These are phyloP conservation scores for Meiosimyza decipiens DNA, from an alignment of 2,888 invertebrate species.

Conservation along the genomic window DNA sequence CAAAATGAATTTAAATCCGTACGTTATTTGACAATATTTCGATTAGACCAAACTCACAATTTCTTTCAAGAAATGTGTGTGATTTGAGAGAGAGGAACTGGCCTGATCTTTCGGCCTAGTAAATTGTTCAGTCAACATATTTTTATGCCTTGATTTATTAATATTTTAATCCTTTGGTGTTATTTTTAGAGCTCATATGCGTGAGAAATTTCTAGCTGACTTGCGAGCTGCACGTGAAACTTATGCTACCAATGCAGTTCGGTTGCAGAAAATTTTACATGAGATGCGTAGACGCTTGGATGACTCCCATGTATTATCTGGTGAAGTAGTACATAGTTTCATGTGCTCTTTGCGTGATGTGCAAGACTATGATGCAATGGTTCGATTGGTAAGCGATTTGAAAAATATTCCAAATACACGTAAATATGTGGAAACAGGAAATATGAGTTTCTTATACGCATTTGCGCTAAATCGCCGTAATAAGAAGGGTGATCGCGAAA, in stretches of 20 bases:
- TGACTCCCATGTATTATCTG: slow-evolving; percentile 95
- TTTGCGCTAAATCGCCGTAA: slow-evolving; percentile 98
- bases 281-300: slow-evolving; percentile 93
- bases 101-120: no score
- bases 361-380: slow-evolving; percentile 98
- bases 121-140: no score
- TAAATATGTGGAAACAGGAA: slow-evolving; percentile 88
- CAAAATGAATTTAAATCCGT: no score
- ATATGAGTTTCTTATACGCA: slow-evolving; percentile 93
- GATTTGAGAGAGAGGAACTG: no score
- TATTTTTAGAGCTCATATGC: slow-evolving; percentile 85
- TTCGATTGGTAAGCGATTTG: slow-evolving; percentile 93
- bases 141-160: background rate
- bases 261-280: slow-evolving; percentile 82
- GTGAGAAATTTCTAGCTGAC: slow-evolving; percentile 96
- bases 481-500: slow-evolving; percentile 92
- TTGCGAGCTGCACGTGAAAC: slow-evolving; percentile 91
- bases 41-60: no score
- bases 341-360: slow-evolving; percentile 91
- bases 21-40: no score
- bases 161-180: slow-evolving; percentile 41
- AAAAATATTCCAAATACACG: slow-evolving; percentile 88
- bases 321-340: slow-evolving; percentile 95
- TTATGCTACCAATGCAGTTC: slow-evolving; percentile 78
- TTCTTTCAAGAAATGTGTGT: no score